Evolutionary conservation across 2,888 invertebrate genomes (phyloP).

Genomic region (Prenolepis imparis): DNA sequence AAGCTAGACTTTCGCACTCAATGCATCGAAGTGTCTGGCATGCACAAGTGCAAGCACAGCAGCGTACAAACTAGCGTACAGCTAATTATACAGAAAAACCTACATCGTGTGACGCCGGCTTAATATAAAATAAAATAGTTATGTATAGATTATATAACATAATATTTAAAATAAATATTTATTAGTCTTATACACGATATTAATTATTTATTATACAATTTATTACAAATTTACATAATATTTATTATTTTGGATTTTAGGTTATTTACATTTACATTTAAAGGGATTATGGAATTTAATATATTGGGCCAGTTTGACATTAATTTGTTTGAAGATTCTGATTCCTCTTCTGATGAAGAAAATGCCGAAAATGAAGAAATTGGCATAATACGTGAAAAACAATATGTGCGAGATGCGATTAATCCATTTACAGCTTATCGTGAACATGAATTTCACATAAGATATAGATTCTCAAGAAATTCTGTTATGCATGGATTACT

Average conservation of each 20-base stretch:
- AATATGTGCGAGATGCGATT: slow-evolving; percentile 23
- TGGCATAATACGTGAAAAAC: slow-evolving; percentile 27
- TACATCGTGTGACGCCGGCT: no score
- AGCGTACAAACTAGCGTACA: no score
- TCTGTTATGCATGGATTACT: slow-evolving; percentile 13
- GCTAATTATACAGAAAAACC: no score
- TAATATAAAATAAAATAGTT: no score
- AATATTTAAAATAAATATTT: no score
- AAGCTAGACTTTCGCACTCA: no score
- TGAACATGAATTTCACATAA: slow-evolving; percentile 25
- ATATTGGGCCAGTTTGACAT: slow-evolving; percentile 30
- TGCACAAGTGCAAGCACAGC: no score
- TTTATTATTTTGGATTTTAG: background rate
- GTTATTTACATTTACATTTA: background rate
- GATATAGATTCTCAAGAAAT: slow-evolving; percentile 26
- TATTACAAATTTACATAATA: background rate
- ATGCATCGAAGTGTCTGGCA: no score
- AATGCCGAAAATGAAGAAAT: slow-evolving; percentile 10
- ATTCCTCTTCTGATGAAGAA: slow-evolving; percentile 19
- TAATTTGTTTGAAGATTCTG: slow-evolving; percentile 17
- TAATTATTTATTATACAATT: no score
- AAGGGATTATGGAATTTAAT: slow-evolving; percentile 6
- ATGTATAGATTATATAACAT: no score
- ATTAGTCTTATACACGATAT: no score
- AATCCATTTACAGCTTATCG: slow-evolving; percentile 5